phyloP scores from a whole-genome alignment of 1,140 invertebrate genomes.

The Calephelis virginiensis region DNA sequence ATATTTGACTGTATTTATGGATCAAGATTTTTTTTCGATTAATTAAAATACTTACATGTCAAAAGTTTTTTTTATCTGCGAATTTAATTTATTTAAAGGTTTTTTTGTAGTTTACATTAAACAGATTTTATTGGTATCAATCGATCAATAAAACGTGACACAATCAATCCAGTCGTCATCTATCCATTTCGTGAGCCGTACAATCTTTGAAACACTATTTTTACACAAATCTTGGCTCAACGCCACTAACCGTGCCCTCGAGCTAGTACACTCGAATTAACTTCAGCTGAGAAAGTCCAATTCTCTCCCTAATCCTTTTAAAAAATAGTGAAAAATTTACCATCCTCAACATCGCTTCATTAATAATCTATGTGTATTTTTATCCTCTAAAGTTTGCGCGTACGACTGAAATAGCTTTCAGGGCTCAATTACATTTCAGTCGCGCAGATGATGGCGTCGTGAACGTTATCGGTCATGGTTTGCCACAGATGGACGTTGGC shows the following conservation, averaged over 20 bases:
- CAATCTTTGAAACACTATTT: slow-evolving; percentile 72
- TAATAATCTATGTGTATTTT: slow-evolving; percentile 50
- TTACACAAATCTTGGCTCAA: slow-evolving; percentile 63
- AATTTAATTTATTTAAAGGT: too few species aligned
- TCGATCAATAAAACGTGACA: slow-evolving; percentile 40
- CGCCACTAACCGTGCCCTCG: slow-evolving; percentile 61
- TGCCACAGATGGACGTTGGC: slow-evolving; percentile 62
- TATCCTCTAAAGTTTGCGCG: slow-evolving; percentile 45
- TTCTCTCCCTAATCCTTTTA: slow-evolving; percentile 51
- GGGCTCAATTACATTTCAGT: slow-evolving; percentile 57
- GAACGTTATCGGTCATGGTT: slow-evolving; percentile 66
- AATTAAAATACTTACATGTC: too few species aligned
- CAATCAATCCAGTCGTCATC: slow-evolving; percentile 58
- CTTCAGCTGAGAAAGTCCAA: slow-evolving; percentile 55
- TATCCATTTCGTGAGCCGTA: slow-evolving; percentile 49
- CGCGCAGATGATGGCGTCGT: slow-evolving; percentile 64
- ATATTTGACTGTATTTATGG: too few species aligned
- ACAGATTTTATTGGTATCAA: slow-evolving; percentile 6
- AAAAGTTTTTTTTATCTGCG: too few species aligned
- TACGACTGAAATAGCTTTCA: slow-evolving; percentile 59
- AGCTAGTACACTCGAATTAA: slow-evolving; percentile 63
- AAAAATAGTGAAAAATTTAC: slow-evolving; percentile 37
- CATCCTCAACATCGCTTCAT: slow-evolving; percentile 45
- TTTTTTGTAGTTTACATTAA: background rate
- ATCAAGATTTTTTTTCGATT: too few species aligned